phyloP scores from a whole-genome alignment of 1,140 invertebrate genomes.

The Lerema accius region DNA sequence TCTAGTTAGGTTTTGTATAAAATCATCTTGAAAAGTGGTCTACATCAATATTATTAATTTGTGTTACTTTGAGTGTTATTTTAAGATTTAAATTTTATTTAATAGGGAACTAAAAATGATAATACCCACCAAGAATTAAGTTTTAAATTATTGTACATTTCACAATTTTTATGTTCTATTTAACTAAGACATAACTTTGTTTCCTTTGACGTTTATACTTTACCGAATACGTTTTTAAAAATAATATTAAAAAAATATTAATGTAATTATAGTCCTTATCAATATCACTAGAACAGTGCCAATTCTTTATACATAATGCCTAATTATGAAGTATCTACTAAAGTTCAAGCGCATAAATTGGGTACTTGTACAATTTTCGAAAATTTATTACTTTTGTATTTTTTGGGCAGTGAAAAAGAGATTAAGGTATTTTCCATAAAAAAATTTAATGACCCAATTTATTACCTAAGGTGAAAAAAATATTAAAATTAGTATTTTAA shows the following conservation, averaged over 20 bases:
- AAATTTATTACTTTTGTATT: too few relatives aligned
- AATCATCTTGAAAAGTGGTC: constrained; percentile 14
- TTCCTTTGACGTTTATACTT: background rate
- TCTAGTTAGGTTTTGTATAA: constrained; percentile 33
- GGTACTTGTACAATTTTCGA: too few relatives aligned
- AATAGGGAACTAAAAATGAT: constrained; percentile 28
- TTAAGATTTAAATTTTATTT: constrained; percentile 30
- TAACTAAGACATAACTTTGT: too few relatives aligned
- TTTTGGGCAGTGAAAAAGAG: too few relatives aligned
- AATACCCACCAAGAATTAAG: constrained; percentile 37
- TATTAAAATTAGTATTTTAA: too few relatives aligned
- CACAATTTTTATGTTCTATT: too few relatives aligned
- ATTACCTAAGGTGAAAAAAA: too few relatives aligned
- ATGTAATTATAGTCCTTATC: constrained; percentile 15
- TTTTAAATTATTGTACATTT: constrained; percentile 5
- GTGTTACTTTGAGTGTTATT: constrained; percentile 43
- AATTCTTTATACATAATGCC: constrained; percentile 6
- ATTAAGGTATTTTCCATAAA: too few relatives aligned
- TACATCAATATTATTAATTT: constrained; percentile 9
- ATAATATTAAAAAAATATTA: too few relatives aligned
- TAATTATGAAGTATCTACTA: background rate
- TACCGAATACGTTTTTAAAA: too few relatives aligned
- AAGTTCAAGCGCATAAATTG: too few relatives aligned
- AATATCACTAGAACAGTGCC: constrained; percentile 14
- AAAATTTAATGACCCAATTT: too few relatives aligned